Conservation (phyloP, 2,113 vertebrate species). For the Agapornis roseicollis region DNA sequence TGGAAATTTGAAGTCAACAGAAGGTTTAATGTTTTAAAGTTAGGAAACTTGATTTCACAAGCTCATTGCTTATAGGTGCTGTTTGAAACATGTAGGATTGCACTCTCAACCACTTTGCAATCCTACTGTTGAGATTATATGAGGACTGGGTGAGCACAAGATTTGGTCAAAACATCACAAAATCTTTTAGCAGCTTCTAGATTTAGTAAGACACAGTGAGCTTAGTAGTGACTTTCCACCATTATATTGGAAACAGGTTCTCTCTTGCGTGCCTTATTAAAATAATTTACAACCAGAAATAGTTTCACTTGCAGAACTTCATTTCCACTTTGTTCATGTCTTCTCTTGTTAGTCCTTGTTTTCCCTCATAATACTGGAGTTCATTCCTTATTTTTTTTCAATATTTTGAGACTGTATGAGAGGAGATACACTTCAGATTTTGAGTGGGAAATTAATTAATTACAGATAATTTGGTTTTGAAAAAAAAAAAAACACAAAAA, state of each 20-base stretch:
- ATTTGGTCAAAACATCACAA: neutral
- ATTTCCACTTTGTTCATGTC: neutral
- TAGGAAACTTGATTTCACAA: neutral
- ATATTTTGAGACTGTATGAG: neutral
- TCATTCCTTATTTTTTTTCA: neutral
- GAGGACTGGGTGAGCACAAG: neutral
- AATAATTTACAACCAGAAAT: neutral
- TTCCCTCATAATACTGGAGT: neutral
- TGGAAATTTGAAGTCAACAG: neutral
- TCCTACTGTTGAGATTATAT: neutral
- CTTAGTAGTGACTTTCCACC: neutral
- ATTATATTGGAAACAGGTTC: neutral
- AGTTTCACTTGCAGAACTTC: neutral
- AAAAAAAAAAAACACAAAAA: neutral
- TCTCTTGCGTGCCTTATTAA: neutral
- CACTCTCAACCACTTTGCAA: neutral
- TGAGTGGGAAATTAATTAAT: neutral
- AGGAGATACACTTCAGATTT: neutral
- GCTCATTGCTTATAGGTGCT: neutral
- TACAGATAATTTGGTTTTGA: neutral
- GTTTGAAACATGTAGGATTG: neutral
- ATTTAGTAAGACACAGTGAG: neutral
- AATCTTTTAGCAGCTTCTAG: neutral
- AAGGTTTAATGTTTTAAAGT: neutral
- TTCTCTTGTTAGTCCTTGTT: neutral